A percentile compares a stretch with the other conserved stretches of the same genome.
These are phyloP conservation scores for Micronycteris hirsuta DNA, from an alignment of 2,113 vertebrate genomes.

Conservation along the genomic window DNA sequence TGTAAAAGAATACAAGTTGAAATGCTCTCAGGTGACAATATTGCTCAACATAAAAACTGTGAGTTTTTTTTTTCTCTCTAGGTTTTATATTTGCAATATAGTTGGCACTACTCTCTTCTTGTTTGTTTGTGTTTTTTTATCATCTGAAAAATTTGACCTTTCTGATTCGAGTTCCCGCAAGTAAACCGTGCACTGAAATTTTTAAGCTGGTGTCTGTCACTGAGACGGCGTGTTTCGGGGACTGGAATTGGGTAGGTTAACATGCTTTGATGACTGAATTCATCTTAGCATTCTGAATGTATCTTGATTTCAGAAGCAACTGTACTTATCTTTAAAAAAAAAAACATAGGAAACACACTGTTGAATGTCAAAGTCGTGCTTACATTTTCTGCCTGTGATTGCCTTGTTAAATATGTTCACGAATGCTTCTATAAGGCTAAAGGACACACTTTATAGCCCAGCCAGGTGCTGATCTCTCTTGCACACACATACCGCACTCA, in stretches of 20 bases:
- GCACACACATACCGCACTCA: slow-evolving; percentile 34
- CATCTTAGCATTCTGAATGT: slow-evolving; percentile 46
- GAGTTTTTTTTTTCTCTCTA: background rate
- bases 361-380: slow-evolving; percentile 54
- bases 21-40: slow-evolving; percentile 34
- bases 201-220: background rate
- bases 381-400: slow-evolving; percentile 27
- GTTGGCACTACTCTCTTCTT: background rate
- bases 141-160: slow-evolving; percentile 11
- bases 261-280: background rate
- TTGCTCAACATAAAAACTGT: slow-evolving; percentile 15
- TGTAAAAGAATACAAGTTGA: slow-evolving; percentile 43
- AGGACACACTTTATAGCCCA: slow-evolving; percentile 66
- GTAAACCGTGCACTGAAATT: background rate
- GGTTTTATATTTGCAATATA: background rate
- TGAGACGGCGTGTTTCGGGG: background rate
- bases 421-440: slow-evolving; percentile 63
- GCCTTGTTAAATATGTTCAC: slow-evolving; percentile 56
- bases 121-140: background rate
- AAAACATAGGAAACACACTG: slow-evolving; percentile 35
- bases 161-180: background rate
- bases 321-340: slow-evolving; percentile 17
- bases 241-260: background rate
- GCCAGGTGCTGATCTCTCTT: slow-evolving; percentile 69
- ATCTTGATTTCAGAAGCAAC: slow-evolving; percentile 66